Evolutionary conservation across 1,140 invertebrate species (phyloP).

Genomic region (Leptopilina boulardi): DNA sequence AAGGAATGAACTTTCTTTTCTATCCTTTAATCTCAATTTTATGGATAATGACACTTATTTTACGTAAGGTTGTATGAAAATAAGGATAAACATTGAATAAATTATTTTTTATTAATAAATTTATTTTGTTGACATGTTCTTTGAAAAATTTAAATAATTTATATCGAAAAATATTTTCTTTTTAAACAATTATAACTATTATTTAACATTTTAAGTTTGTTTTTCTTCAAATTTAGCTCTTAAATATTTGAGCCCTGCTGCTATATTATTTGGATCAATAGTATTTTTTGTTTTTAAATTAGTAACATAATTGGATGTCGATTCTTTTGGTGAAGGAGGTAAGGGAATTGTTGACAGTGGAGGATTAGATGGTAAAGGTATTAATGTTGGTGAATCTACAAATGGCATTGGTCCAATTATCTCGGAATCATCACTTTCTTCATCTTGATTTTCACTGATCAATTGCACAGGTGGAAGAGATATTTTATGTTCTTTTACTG

Average conservation of each 20-base stretch:
- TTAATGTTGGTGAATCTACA: conserved; percentile 20
- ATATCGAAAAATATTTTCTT: background rate
- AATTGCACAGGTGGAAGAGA: background rate
- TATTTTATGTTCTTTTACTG: too few species aligned
- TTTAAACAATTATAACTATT: background rate
- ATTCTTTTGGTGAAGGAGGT: conserved; percentile 23
- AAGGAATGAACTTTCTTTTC: too few species aligned
- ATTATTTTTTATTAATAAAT: too few species aligned
- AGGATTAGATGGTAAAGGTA: conserved; percentile 1
- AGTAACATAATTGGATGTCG: background rate
- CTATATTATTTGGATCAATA: conserved; percentile 78
- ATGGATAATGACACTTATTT: too few species aligned
- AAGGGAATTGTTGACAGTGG: background rate
- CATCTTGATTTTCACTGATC: background rate
- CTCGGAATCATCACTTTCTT: conserved; percentile 47
- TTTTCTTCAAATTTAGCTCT: conserved; percentile 79
- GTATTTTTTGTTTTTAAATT: background rate
- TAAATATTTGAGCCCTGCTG: conserved; percentile 82
- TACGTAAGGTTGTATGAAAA: too few species aligned
- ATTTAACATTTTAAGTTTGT: conserved; percentile 42
- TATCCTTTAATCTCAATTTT: too few species aligned
- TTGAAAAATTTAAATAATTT: background rate
- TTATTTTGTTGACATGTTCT: too few species aligned
- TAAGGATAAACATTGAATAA: too few species aligned
- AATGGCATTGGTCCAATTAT: conserved; percentile 62